Percentiles rank a stretch among this genome's conserved stretches.
phyloP scores from a whole-genome alignment of 2,113 vertebrate genomes.

The Motacilla alba region DNA sequence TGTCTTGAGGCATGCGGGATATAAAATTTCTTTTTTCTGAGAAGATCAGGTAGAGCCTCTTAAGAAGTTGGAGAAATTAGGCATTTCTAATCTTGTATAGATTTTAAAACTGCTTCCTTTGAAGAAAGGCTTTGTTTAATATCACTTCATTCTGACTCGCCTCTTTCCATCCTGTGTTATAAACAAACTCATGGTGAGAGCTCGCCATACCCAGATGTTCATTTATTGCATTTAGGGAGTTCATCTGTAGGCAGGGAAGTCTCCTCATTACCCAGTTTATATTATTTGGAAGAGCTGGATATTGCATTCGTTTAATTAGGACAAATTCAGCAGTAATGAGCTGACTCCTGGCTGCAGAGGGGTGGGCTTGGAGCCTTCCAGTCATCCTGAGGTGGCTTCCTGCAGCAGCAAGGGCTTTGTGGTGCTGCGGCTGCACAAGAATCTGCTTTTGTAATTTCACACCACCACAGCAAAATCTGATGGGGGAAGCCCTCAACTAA shows the following conservation, averaged over 20 bases:
- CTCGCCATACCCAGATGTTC: neutral
- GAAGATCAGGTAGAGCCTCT: neutral
- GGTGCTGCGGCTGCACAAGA: rapidly evolving
- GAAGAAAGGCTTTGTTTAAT: neutral
- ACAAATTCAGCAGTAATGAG: neutral
- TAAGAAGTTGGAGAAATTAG: neutral
- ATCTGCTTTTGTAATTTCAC: neutral
- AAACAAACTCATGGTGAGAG: neutral
- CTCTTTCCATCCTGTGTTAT: neutral
- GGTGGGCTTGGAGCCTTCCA: neutral
- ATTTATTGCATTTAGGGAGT: neutral
- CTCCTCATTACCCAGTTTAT: neutral
- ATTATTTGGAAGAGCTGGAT: neutral
- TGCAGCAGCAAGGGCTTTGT: neutral
- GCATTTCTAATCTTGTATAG: neutral
- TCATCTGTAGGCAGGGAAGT: neutral
- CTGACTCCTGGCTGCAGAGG: neutral
- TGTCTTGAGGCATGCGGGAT: neutral
- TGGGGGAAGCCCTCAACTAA: neutral
- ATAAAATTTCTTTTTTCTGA: neutral
- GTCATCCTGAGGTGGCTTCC: neutral
- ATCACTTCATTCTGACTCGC: neutral
- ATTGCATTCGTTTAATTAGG: constrained; percentile 28
- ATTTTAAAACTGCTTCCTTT: neutral
- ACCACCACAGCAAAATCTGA: neutral